These are phyloP conservation scores for Grammomys surdaster DNA, from an alignment of 2,113 vertebrate genomes.

Conservation along the genomic window DNA sequence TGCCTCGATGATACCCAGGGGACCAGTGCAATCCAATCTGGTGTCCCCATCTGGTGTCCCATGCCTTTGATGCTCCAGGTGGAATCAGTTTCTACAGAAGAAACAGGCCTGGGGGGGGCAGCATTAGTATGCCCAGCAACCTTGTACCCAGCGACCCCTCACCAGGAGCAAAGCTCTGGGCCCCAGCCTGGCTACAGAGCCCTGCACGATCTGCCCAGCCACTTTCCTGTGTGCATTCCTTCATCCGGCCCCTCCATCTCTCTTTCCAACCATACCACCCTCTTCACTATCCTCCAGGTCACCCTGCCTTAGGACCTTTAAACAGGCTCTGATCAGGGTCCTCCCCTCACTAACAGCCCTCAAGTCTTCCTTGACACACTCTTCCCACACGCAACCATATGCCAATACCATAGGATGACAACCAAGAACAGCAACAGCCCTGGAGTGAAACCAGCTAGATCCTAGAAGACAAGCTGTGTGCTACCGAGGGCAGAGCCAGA, in stretches of 20 bases:
- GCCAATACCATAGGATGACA: too few species aligned
- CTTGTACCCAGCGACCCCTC: neutral
- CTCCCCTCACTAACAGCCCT: neutral
- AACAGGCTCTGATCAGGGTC: neutral
- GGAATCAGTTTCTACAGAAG: too few species aligned
- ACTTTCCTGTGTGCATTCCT: neutral
- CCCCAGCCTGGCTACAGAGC: neutral
- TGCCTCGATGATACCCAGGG: neutral
- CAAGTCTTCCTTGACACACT: neutral
- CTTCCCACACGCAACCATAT: neutral
- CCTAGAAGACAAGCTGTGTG: too few species aligned
- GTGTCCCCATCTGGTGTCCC: neutral
- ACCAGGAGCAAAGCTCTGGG: neutral
- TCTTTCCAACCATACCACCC: neutral
- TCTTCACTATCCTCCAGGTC: too few species aligned
- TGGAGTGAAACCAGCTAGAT: too few species aligned
- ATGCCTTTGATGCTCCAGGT: neutral
- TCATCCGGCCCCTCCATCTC: neutral
- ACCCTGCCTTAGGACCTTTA: neutral
- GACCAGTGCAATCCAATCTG: neutral
- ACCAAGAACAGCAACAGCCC: too few species aligned
- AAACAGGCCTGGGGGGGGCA: neutral
- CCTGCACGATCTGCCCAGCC: neutral
- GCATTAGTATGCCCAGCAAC: neutral
- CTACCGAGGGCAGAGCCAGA: too few species aligned